Evolutionary conservation across 2,113 vertebrate genomes (phyloP).

Genomic region (Psilopsiagon aurifrons): DNA sequence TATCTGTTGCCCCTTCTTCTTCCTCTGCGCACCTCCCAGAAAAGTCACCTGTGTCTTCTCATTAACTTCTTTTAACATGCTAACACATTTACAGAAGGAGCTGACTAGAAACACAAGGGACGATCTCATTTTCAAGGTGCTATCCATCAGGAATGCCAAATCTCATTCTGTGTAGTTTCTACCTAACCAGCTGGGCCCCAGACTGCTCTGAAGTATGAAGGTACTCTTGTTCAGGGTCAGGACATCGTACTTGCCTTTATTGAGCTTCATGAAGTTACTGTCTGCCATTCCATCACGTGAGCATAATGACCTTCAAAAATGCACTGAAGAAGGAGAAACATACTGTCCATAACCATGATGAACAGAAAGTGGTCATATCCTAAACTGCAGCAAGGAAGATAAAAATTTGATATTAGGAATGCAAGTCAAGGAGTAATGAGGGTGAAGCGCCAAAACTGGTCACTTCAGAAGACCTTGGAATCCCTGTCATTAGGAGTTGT

Average conservation of each 20-base stretch:
- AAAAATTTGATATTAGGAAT: not conserved
- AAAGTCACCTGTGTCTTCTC: not conserved
- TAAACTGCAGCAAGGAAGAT: not conserved
- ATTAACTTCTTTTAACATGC: not conserved
- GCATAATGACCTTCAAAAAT: not conserved
- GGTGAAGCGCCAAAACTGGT: not conserved
- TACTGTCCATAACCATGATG: not conserved
- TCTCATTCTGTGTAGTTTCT: not conserved
- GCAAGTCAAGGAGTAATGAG: not conserved
- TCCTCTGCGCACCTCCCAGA: not conserved
- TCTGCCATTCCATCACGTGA: not conserved
- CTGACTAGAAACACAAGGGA: not conserved
- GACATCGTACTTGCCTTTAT: not conserved
- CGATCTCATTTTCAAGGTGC: fast-evolving
- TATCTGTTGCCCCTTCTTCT: not conserved
- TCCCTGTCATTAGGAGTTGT: not conserved
- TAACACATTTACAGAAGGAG: not conserved
- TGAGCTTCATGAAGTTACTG: not conserved
- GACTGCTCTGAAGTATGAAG: not conserved
- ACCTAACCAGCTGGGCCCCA: not conserved
- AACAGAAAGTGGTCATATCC: not conserved
- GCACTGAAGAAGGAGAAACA: not conserved
- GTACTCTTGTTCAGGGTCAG: not conserved
- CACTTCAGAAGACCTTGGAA: not conserved
- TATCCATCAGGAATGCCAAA: not conserved